phyloP scores from a whole-genome alignment of 92 coral and sea anemone species.

The Phenganax stokvisi region DNA sequence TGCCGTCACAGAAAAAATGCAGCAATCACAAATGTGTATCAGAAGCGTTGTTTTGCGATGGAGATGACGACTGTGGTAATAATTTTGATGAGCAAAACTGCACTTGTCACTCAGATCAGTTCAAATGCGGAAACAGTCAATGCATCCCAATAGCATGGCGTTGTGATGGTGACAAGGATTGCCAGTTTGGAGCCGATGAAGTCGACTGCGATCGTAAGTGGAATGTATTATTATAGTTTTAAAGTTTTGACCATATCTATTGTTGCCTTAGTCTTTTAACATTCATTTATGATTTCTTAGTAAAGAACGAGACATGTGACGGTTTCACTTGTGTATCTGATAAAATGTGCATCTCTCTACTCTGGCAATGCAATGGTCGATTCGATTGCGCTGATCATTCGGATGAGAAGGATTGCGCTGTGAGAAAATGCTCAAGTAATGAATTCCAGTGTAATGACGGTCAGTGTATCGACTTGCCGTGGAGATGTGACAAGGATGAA shows the following conservation, averaged over 20 bases:
- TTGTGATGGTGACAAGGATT: conserved; percentile 80
- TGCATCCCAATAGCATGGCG: conserved; percentile 64
- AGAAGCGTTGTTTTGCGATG: conserved; percentile 48
- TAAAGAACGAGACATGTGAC: not conserved
- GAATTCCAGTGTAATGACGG: conserved; percentile 62
- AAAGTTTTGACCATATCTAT: not conserved
- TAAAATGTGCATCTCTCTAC: not conserved
- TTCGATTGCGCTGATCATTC: conserved; percentile 5
- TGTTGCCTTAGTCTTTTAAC: not conserved
- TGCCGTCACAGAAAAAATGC: conserved; percentile 16
- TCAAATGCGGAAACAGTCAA: conserved; percentile 32
- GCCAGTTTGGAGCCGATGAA: conserved; percentile 64
- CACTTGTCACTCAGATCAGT: conserved; percentile 8
- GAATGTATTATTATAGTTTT: not conserved
- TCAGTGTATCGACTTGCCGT: conserved; percentile 57
- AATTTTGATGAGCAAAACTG: conserved; percentile 50
- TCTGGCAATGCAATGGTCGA: conserved; percentile 21
- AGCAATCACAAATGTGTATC: conserved; percentile 49
- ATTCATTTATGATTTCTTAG: not conserved
- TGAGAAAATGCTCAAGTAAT: conserved; percentile 43
- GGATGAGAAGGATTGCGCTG: conserved; percentile 17
- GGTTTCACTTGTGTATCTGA: conserved; percentile 14
- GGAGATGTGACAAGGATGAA: conserved; percentile 74
- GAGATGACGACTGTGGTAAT: conserved; percentile 55
- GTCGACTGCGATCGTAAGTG: conserved; percentile 57